phyloP scores from a whole-genome alignment of 2,797 vertebrate species.

The Yasuhikotakia modesta region DNA sequence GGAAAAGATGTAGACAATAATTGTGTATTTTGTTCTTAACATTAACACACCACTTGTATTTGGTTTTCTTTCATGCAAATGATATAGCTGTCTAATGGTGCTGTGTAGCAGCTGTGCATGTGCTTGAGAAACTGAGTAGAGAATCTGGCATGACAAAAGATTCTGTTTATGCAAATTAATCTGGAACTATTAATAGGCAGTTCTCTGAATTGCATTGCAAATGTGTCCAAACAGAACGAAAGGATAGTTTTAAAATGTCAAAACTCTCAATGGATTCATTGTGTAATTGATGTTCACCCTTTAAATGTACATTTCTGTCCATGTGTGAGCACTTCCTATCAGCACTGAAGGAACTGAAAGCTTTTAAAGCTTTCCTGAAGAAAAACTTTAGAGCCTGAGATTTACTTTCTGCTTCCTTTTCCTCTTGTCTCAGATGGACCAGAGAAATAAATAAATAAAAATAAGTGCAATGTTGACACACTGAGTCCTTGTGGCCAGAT shows the following conservation, averaged over 20 bases:
- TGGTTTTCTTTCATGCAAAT: not conserved
- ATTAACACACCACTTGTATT: not conserved
- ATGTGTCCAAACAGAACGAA: too few relatives aligned
- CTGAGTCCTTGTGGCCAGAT: constrained; percentile 77
- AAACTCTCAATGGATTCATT: too few relatives aligned
- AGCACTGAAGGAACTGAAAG: constrained; percentile 45
- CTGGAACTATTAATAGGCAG: too few relatives aligned
- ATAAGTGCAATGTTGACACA: constrained; percentile 74
- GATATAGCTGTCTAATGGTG: not conserved
- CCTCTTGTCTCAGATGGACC: constrained; percentile 59
- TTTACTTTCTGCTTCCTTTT: constrained; percentile 46
- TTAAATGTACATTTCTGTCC: not conserved
- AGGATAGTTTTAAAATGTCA: too few relatives aligned
- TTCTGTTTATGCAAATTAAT: too few relatives aligned
- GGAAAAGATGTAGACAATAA: not conserved
- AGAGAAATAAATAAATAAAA: constrained; percentile 73
- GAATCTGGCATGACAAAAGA: too few relatives aligned
- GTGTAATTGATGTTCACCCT: too few relatives aligned
- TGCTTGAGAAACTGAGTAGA: not conserved
- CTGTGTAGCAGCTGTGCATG: too few relatives aligned
- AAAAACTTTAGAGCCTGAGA: constrained; percentile 12
- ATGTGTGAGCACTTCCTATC: constrained; percentile 21
- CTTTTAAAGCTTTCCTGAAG: constrained; percentile 41
- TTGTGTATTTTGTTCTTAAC: not conserved
- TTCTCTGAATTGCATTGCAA: too few relatives aligned